Evolutionary conservation across 2,888 invertebrate species (phyloP), one percentile per base, ranked within the genome.

Genomic region (Gymnocheta viridis): DNA sequence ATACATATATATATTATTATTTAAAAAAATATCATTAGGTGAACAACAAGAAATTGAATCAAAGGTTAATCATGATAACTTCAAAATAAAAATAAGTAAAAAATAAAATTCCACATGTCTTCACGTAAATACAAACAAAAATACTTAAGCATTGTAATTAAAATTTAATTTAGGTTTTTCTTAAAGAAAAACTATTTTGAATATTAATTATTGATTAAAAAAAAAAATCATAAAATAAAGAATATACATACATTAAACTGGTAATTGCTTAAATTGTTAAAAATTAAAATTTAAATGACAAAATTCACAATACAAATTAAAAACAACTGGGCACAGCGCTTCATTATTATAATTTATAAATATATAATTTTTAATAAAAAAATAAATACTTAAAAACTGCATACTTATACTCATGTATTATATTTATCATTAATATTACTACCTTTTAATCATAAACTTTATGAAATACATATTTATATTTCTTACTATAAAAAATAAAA

Each of bases 311-410:
- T 81, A 77, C 22, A 84, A 72, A 58, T 69, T 44, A 74, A 82
- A 80, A 82, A 67, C 64, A 85, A 85, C 82, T 74, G 86, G 86
- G 86, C 86, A 86, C 86, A 86, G 85, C 86, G 84, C 84, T 84
- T 84, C 77, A 81, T 84, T 70, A 82, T 62, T 64, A 70, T 82
- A 60, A 77, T 80, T 62, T 64, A 70, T 82, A 60, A 77, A 78
- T 79, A 82, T 44, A n/a, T 72, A 51, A 76, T 76, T 82, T 67
- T 77, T 72, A 74, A 60, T n/a, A 62, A 62, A 44, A 54, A 70
- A 17, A 60, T 44, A 47, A 60, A 49, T 58, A 49, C 58, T 67
- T 79, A 9, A 70, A 76, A 66, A 54, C 27, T 10, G 51, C 19
- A 56, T 56, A 72, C 35, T 79, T 72, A 58, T 81, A 84, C 73